phyloP scores from a whole-genome alignment of 2,113 vertebrate genomes.

The Corvus cornix region DNA sequence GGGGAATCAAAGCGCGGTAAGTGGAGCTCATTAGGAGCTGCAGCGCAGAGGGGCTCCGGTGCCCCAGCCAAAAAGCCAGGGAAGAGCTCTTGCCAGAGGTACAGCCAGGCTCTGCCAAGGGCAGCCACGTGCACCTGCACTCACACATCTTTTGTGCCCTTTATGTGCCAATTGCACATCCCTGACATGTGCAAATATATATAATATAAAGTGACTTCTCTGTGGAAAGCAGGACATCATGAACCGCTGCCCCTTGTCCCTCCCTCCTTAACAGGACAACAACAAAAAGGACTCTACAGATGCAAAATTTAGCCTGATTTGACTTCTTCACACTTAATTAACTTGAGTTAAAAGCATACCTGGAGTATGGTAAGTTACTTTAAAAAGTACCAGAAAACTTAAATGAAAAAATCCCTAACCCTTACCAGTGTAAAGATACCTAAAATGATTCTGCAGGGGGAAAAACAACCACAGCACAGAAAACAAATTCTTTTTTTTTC shows the following conservation, averaged over 20 bases:
- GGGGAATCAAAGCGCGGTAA: not conserved
- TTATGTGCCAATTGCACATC: not conserved
- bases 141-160: not conserved
- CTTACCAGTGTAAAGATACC: not conserved
- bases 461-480: not conserved
- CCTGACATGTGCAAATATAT: no score
- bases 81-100: not conserved
- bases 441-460: not conserved
- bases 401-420: fast-evolving
- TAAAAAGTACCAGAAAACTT: not conserved
- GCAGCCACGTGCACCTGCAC: not conserved
- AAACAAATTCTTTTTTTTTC: not conserved
- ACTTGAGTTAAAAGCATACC: not conserved
- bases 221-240: not conserved
- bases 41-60: not conserved
- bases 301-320: not conserved
- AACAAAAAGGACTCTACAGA: not conserved
- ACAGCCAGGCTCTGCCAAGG: not conserved
- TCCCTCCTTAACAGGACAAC: not conserved
- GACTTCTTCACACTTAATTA: not conserved
- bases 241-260: not conserved
- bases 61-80: not conserved
- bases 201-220: not conserved
- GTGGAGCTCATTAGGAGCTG: slow-evolving; percentile 8
- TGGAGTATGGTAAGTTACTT: not conserved